Evolutionary conservation across 2,113 vertebrate species (phyloP).

Genomic region (Colius striatus): DNA sequence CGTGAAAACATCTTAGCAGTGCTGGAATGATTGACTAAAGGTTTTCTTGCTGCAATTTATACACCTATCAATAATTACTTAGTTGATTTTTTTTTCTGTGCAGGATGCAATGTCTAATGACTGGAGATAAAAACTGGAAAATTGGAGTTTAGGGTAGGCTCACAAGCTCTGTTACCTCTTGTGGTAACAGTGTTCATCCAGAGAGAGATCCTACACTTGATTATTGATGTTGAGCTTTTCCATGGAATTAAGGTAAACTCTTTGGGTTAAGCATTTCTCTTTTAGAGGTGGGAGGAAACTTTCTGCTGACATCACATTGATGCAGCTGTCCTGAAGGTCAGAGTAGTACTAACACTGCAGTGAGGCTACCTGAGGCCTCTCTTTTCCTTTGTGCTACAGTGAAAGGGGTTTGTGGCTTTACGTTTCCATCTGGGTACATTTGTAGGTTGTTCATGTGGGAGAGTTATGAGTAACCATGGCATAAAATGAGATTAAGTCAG

Average conservation of each 20-base stretch:
- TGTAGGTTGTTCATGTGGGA: background rate
- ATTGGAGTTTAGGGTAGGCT: background rate
- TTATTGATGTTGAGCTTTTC: background rate
- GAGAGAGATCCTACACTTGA: background rate
- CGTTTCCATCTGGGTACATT: background rate
- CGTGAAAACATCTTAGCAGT: background rate
- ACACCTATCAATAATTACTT: background rate
- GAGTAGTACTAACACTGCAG: rapidly evolving
- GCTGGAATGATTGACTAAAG: conserved; percentile 19
- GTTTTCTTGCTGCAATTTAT: conserved; percentile 27
- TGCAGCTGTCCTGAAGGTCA: rapidly evolving
- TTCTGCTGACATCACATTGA: background rate
- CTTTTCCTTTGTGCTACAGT: background rate
- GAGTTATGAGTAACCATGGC: rapidly evolving
- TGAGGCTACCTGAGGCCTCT: rapidly evolving
- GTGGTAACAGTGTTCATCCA: background rate
- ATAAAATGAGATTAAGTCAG: background rate
- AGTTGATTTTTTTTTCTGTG: background rate
- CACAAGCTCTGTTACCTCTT: background rate
- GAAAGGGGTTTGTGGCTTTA: background rate
- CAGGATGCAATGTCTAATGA: background rate
- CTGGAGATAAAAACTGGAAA: background rate
- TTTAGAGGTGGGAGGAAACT: background rate
- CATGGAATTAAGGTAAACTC: too few species aligned
- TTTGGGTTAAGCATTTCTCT: background rate